Conservation (phyloP, 2,888 invertebrate species). For the Polydrusus cervinus region DNA sequence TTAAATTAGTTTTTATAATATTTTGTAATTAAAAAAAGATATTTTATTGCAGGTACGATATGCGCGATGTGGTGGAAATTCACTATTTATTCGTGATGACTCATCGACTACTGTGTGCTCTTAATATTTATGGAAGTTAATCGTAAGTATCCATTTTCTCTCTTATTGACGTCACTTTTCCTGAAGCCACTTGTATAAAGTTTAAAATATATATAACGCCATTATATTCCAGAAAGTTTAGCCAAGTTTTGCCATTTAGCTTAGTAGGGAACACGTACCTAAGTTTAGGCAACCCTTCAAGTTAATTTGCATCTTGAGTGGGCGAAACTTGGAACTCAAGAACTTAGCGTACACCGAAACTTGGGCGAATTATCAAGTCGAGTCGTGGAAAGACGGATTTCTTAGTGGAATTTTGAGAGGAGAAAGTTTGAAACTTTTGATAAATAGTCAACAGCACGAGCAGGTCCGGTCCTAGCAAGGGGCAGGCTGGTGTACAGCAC, state of each 20-base stretch:
- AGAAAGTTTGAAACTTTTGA: not conserved
- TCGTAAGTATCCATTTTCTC: no score
- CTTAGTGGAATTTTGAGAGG: not conserved
- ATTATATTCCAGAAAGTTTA: not conserved
- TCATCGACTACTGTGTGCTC: no score
- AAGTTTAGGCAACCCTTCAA: slow-evolving; percentile 15
- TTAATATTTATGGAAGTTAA: no score
- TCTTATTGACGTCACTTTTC: no score
- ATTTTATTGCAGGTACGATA: no score
- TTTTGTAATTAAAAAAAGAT: no score
- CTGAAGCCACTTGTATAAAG: no score
- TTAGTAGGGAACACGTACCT: not conserved
- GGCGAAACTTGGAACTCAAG: slow-evolving; percentile 3
- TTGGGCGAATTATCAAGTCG: not conserved
- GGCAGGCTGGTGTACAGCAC: no score
- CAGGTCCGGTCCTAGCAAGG: no score
- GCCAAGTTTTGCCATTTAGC: slow-evolving; percentile 24
- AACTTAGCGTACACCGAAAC: slow-evolving; percentile 1
- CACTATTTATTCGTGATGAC: no score
- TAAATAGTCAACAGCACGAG: not conserved
- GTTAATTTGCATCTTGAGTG: slow-evolving; percentile 14
- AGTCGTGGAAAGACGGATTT: slow-evolving; percentile 4
- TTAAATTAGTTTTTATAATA: no score
- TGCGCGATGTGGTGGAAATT: no score
- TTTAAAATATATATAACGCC: not conserved